These are phyloP conservation scores for Fregata magnificens DNA, from an alignment of 2,113 vertebrate species.

Conservation along the genomic window DNA sequence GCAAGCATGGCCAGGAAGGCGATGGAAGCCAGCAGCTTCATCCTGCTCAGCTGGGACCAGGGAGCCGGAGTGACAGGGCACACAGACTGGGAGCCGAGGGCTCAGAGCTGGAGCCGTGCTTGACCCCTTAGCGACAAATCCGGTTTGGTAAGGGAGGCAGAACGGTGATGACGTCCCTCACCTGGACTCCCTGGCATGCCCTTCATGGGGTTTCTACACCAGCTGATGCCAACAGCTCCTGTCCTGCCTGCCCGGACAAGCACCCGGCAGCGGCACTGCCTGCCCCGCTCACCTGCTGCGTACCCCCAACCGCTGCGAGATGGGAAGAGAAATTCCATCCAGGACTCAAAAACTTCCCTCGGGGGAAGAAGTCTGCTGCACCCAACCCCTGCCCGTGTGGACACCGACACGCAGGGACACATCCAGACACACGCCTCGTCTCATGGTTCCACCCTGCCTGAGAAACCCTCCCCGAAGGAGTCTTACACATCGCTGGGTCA, in stretches of 20 bases:
- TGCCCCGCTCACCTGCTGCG: fast-evolving
- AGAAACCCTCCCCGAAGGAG: not conserved
- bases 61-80: too few species aligned
- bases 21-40: not conserved
- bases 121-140: not conserved
- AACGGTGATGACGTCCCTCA: not conserved
- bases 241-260: not conserved
- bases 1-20: not conserved
- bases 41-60: not conserved
- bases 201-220: not conserved
- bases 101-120: not conserved
- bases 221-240: not conserved
- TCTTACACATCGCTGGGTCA: not conserved
- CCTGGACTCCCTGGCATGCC: not conserved
- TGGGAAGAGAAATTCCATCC: not conserved
- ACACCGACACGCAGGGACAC: not conserved
- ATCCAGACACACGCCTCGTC: not conserved
- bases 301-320: fast-evolving
- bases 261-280: not conserved
- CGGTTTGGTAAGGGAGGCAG: not conserved
- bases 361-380: too few species aligned
- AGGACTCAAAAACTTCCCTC: fast-evolving
- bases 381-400: fast-evolving
- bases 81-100: not conserved
- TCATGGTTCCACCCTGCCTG: not conserved